Base-by-base conservation (phyloP, 2,113 vertebrate genomes). In the Trichechus manatus region DNA sequence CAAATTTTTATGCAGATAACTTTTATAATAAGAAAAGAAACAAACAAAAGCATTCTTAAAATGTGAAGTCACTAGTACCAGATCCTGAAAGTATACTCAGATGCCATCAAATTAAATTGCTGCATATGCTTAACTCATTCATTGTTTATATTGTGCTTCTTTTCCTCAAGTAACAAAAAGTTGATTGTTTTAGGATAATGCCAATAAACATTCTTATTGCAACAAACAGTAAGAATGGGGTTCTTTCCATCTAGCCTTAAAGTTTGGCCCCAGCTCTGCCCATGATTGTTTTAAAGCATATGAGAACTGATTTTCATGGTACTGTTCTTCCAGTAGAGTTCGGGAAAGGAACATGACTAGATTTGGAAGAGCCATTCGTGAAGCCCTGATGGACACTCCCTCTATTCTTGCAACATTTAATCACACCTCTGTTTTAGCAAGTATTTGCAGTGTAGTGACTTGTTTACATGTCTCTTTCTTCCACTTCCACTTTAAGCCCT, bases 401-500 rank as follows among this genome's bases (percentile, higher is more conserved):
- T 94, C 77, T 77, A 2, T 93, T 95, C 59, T 85, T 78, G 39
- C 82, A 94, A 88, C 78, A 44, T 92, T 85, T 50, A 42, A 36
- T 74, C 22, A 85, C 53, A n/a, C 53, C 29, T 85, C 59, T 89
- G 56, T 95, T 88, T 88, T 91, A 93, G 39, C 66, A 39, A 74
- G 39, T 80, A 36, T 97, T 95, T 94, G 14, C 88, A 87, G 31
- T 78, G 9, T 27, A 89, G 66, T 27, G 10, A 74, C 83, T 93
- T 91, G 72, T 95, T 97, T 93, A 90, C 44, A 33, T 78, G 61
- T 78, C 86, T 82, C 23, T 22, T 17, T 79, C 85, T 96, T 94
- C 74, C 92, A 75, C 85, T 96, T 94, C 74, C 92, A 79, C 91
- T 83, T 81, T 75, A 96, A 94, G 83, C 75, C 15, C 74, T 78